These are phyloP conservation scores for Drosophila pectinifera DNA, from an alignment of 1,140 invertebrate genomes.

Conservation along the genomic window DNA sequence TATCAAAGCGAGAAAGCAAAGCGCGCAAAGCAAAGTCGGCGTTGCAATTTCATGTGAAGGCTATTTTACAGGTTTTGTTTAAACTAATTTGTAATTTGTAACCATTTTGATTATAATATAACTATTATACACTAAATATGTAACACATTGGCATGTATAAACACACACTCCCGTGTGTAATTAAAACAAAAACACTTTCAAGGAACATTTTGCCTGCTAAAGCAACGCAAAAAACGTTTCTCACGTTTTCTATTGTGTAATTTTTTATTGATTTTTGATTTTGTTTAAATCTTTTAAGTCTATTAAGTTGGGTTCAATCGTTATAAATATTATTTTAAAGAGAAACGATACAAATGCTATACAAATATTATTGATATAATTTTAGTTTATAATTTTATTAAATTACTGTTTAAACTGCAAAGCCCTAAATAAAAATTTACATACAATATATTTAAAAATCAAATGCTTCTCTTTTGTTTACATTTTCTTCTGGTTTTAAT, in stretches of 20 bases:
- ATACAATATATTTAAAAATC: slow-evolving; percentile 66
- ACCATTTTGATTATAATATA: slow-evolving; percentile 50
- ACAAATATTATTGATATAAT: slow-evolving; percentile 71
- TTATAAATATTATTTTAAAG: slow-evolving; percentile 71
- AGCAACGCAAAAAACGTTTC: slow-evolving; percentile 33
- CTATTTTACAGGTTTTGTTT: slow-evolving; percentile 84
- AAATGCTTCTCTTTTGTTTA: slow-evolving; percentile 22
- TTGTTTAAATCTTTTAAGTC: slow-evolving; percentile 60
- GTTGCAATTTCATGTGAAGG: slow-evolving; percentile 74
- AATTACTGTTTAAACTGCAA: slow-evolving; percentile 77
- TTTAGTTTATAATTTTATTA: slow-evolving; percentile 79
- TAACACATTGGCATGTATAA: slow-evolving; percentile 38
- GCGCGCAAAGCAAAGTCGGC: slow-evolving; percentile 60
- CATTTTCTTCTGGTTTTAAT: too few relatives aligned
- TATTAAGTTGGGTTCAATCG: slow-evolving; percentile 79
- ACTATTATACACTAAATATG: slow-evolving; percentile 35
- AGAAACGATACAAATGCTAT: slow-evolving; percentile 64
- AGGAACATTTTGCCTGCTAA: slow-evolving; percentile 25
- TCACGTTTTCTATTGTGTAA: slow-evolving; percentile 69
- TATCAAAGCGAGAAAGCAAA: slow-evolving; percentile 62
- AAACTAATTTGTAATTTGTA: slow-evolving; percentile 73
- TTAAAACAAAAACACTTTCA: slow-evolving; percentile 36
- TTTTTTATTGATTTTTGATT: slow-evolving; percentile 74
- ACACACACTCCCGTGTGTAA: slow-evolving; percentile 32
- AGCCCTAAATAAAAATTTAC: slow-evolving; percentile 71